These are phyloP conservation scores for Drepana arcuata DNA, from an alignment of 1,140 invertebrate genomes.

Conservation along the genomic window DNA sequence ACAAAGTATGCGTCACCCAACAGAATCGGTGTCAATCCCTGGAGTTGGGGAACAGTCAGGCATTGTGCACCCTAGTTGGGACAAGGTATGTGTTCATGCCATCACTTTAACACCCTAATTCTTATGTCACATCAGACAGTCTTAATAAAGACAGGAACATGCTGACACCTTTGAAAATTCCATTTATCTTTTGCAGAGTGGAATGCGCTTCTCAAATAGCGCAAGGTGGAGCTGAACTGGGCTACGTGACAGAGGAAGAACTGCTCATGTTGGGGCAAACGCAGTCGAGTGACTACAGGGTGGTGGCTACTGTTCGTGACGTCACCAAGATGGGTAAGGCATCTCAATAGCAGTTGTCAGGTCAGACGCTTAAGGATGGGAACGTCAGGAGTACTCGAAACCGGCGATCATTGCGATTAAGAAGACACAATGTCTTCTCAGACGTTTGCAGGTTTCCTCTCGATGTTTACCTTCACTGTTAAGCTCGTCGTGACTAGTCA, in stretches of 20 bases:
- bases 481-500: no score
- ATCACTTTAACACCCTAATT: no score
- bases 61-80: constrained; percentile 25
- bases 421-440: no score
- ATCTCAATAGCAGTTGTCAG: constrained; percentile 5
- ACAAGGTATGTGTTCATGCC: constrained; percentile 40
- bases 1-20: constrained; percentile 35
- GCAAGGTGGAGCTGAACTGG: constrained; percentile 66
- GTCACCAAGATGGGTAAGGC: constrained; percentile 34
- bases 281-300: constrained; percentile 49
- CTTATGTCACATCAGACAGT: no score
- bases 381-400: no score
- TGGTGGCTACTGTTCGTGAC: constrained; percentile 67
- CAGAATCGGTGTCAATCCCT: constrained; percentile 27
- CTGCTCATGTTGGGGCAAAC: constrained; percentile 63
- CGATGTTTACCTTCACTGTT: no score
- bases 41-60: constrained; percentile 38
- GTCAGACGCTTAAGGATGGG: no score
- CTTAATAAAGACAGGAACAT: no score
- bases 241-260: constrained; percentile 73
- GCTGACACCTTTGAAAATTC: no score
- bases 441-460: no score
- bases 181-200: constrained; percentile 34
- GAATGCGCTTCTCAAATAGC: constrained; percentile 71
- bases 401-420: no score